Conservation (phyloP, 2,113 vertebrate genomes). For the Neogobius melanostomus region DNA sequence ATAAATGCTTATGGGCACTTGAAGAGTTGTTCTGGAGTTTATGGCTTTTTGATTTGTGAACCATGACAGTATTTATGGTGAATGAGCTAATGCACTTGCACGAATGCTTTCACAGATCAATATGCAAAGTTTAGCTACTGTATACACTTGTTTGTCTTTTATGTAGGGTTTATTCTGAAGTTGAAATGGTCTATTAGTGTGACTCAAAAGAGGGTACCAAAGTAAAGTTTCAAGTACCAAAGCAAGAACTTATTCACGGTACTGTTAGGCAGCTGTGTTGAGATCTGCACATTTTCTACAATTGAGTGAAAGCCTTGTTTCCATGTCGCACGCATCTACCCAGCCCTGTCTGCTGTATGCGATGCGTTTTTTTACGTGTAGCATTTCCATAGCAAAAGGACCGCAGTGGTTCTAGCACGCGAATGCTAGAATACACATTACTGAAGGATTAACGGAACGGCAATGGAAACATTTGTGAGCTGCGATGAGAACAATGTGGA, state of each 20-base stretch:
- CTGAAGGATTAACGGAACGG: no score
- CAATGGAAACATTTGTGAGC: no score
- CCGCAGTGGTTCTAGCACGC: no score
- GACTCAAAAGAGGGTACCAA: not conserved
- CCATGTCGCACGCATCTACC: no score
- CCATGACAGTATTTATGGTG: conserved; percentile 8
- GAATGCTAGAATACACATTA: no score
- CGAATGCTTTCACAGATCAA: conserved; percentile 9
- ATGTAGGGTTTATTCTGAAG: not conserved
- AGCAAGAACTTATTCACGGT: not conserved
- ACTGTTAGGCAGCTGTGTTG: not conserved
- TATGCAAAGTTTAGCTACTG: not conserved
- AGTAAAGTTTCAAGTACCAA: not conserved
- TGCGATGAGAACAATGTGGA: no score
- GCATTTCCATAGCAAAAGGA: no score
- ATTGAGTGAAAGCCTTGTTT: no score
- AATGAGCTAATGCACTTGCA: conserved; percentile 11
- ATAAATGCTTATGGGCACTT: not conserved
- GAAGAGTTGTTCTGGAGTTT: not conserved
- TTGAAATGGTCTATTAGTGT: not conserved
- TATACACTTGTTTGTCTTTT: not conserved
- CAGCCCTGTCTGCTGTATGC: no score
- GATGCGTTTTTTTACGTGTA: no score
- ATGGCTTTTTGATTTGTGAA: conserved; percentile 9
- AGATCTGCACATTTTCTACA: not conserved